Base-by-base conservation (phyloP, 2,797 vertebrate genomes). In the Melanotaenia maccullochi region DNA sequence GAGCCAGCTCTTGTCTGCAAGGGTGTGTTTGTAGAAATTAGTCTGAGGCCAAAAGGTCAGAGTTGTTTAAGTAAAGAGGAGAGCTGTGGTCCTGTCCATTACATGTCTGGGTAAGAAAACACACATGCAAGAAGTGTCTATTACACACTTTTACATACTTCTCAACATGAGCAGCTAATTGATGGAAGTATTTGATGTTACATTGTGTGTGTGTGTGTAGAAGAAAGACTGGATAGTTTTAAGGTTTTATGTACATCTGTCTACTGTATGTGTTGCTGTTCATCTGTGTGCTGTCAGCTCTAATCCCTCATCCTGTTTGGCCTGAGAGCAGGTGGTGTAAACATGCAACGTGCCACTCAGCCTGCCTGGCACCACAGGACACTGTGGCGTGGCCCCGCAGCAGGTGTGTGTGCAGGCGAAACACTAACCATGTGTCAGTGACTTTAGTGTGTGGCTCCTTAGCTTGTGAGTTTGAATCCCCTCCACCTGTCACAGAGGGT, bases 401-500 rank as follows among this genome's bases (percentile, higher is more conserved):
- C 88, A 89, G 84, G 90, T 90, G 87, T 83, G 71, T 60, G 77
- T 73, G 65, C 56, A 22, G 54, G 72, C 40, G 11, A 87, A 78
- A 83, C 33, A 73, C 70, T 60, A 75, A 75, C 78, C 84, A 87
- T 90, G 90, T 90, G 82, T 90, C 74, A 63, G 57, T 79, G 81
- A 85, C 82, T 83, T 78, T 44, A 42, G 63, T 77, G 75, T 78
- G 76, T 74, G 67, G 79, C 44, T 81, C 42, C 71, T 75, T 52
- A 81, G 85, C 78, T 75, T 36, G 49, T 13, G 75, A 71, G 65
- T 66, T 81, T 78, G 80, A 90, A 91, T 88, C 90, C 85, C 84
- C 80, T 87, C 87, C 93, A 94, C 94, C 94, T 95, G 94, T 93
- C 92, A 88, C 69, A 62, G 61, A 86, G 89, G 91, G 90, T 85